Evolutionary conservation across 2,888 invertebrate species (phyloP), one percentile per base, ranked within the genome.

Genomic region (Chloroclysta siterata): DNA sequence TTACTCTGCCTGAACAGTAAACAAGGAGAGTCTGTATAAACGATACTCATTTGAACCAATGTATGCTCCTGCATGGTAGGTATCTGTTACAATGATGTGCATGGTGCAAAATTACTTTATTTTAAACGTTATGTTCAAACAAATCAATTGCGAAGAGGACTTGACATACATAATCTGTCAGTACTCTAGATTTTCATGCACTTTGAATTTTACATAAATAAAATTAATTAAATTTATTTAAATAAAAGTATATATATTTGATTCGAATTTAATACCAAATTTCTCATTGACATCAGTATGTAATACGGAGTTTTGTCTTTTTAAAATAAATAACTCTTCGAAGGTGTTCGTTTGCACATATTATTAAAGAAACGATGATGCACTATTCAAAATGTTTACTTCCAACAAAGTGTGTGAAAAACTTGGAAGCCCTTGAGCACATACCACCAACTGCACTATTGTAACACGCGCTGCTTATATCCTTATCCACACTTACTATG

Each of bases 1-100:
- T 36, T 8, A 36, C 75, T 78, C 72, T 80, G 74, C 81, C 80
- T 83, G 81, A 55, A 56, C 55, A 41, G 56, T 48, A n/a, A 82
- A 77, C 79, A 77, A 79, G 77, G 83, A 79, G 79, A 71, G 82
- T 78, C 81, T 70, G 82, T 78, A 80, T 81, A 72, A 72, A 42
- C 5, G 68, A 73, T 68, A 67, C 64, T 63, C 61, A 36, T 70
- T 69, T 68, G 81, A 80, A 81, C 79, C 80, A 80, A 78, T 78
- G 73, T 79, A 76, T 75, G 78, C 78, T 78, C 73, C 71, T 76
- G 81, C 81, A 80, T 80, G 81, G 70, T 69, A 54, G 44, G 33
- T 48, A 36, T 17, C 15, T 46, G 42, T 55, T 58, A 63, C 72
- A 75, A 64, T 70, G 72, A 72, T 77, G 74, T 75, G 67, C 63